These are phyloP conservation scores for Larimichthys crocea DNA, from an alignment of 2,113 vertebrate species.

Conservation along the genomic window DNA sequence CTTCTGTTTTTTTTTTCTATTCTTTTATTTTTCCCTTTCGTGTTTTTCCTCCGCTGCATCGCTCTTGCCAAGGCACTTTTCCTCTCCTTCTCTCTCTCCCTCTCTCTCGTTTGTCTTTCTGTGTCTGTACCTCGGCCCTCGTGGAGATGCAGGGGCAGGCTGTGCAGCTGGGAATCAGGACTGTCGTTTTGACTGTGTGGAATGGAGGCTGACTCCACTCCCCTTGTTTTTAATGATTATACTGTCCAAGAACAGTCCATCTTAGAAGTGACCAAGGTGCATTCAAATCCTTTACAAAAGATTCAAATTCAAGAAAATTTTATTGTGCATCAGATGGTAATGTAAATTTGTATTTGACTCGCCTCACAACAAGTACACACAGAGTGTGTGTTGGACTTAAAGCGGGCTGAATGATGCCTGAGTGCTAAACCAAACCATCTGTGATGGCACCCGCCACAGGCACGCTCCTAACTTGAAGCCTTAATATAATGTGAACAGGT, in stretches of 20 bases:
- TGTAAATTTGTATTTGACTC: not conserved
- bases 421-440: no score
- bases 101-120: constrained; percentile 11
- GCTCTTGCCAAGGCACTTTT: constrained; percentile 35
- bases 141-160: constrained; percentile 60
- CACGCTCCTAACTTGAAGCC: no score
- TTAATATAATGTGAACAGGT: no score
- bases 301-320: constrained; percentile 20
- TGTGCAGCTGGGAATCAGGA: constrained; percentile 77
- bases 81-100: not conserved
- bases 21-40: constrained; percentile 46
- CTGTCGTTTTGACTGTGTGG: not conserved
- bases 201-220: not conserved
- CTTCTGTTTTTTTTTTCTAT: constrained; percentile 12
- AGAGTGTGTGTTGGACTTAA: not conserved
- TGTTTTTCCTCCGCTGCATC: constrained; percentile 61
- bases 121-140: constrained; percentile 41
- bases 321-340: not conserved
- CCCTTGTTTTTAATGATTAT: not conserved
- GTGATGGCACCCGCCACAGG: no score
- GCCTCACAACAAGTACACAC: not conserved
- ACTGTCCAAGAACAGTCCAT: not conserved
- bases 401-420: no score
- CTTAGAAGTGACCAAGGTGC: not conserved
- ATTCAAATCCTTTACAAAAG: not conserved